A percentile compares a stretch with the other conserved stretches of the same genome.
These are phyloP conservation scores for Leucophora obtusa DNA, from an alignment of 2,888 invertebrate genomes.

Conservation along the genomic window DNA sequence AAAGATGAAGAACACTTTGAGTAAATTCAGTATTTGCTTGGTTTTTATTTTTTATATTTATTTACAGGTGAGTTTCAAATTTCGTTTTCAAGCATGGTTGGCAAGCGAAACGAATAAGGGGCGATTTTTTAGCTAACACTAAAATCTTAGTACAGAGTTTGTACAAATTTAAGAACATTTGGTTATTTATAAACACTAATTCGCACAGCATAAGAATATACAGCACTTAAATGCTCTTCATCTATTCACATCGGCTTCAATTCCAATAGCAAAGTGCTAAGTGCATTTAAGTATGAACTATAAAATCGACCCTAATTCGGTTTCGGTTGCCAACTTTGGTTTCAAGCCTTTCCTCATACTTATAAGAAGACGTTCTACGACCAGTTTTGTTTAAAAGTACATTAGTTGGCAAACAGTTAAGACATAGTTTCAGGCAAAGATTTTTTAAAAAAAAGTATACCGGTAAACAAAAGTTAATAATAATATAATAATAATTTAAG, in stretches of 20 bases:
- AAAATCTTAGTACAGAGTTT: too few species aligned
- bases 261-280: too few species aligned
- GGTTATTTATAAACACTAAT: too few species aligned
- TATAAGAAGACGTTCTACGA: slow-evolving; percentile 72
- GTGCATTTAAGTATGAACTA: too few species aligned
- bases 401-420: slow-evolving; percentile 68
- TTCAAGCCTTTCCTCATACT: slow-evolving; percentile 53
- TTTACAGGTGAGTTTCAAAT: slow-evolving; percentile 40
- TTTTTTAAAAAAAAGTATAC: slow-evolving; percentile 11
- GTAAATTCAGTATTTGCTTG: slow-evolving; percentile 13
- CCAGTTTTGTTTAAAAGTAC: slow-evolving; percentile 71
- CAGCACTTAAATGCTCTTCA: too few species aligned
- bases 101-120: too few species aligned
- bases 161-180: too few species aligned
- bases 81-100: slow-evolving; percentile 20
- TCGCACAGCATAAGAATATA: too few species aligned
- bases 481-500: slow-evolving; percentile 11
- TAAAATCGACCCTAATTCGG: too few species aligned
- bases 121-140: too few species aligned
- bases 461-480: slow-evolving; percentile 46
- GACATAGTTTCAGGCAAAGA: slow-evolving; percentile 57
- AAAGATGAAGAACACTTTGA: slow-evolving; percentile 9
- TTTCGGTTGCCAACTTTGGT: too few species aligned
- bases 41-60: slow-evolving; percentile 6
- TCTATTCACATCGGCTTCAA: too few species aligned